Base-by-base conservation (phyloP, 2,797 vertebrate genomes). In the Smutsia gigantea region DNA sequence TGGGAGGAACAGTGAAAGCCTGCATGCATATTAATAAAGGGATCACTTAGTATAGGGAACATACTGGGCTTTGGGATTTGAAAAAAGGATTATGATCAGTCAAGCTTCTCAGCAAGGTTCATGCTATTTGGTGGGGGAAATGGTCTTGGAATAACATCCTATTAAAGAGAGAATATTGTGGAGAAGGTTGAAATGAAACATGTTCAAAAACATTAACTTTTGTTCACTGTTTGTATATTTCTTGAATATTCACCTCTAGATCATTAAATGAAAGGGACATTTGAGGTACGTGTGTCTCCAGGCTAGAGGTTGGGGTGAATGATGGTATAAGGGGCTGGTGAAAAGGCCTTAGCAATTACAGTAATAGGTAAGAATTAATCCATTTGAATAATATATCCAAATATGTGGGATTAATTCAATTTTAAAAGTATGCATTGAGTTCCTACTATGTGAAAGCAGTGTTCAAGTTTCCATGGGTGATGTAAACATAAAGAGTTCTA, bases 1-100 rank as follows among this genome's bases (percentile, higher is more conserved):
- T 14, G 72, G 57, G 42, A 85, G 81, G 69, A 97, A 98, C 95
- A 98, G 68, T 95, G 87, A 88, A 95, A 64, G 95, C 82, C 93
- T 97, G 69, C 96, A 66, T 95, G 64, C 63, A 85, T 91, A 86
- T 84, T 97, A 75, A 97, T 98, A 95, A 97, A 97, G 90, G 82
- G 94, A 77, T 87, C 75, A 46, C 42, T 68, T 97, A 39, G 61
- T 90, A 55, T 72, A 96, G 97, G 2, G n/a, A 98, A 98, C 97
- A 97, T 98, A 98, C 37, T 29, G 6, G 96, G 93, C 97, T 98
- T 98, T 92, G 51, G 90, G 86, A 34, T n/a, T 81, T 97, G 15
- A 90, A 97, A 18, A 57, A 91, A 55, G 6, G 88, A 91, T 46
- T 96, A 83, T 39, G 93, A 97, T 97, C 96, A 53, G 89, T 97